Base-by-base conservation (phyloP, 2,888 invertebrate species). In the Muschampia plurimacula region DNA sequence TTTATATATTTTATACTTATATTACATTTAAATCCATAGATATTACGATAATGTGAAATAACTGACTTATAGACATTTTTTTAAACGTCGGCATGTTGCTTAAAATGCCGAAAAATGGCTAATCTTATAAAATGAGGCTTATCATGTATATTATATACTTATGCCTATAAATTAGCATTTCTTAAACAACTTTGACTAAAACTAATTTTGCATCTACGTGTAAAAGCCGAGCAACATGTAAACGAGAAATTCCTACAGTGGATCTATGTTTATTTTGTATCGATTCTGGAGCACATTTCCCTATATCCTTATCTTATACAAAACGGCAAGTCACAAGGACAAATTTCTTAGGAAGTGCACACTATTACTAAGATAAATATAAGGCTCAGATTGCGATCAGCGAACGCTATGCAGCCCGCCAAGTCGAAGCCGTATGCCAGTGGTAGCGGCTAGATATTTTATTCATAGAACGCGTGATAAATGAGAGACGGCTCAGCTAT, bases 361-460 rank as follows among this genome's bases (percentile, higher is more conserved):
- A 32, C 60, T 67, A 72, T 72, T 72, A 63, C 44, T 63, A 67
- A 72, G 62, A 72, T 72, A 72, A 63, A 67, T 67, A 67, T 41
- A 39, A 62, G 62, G 67, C 52, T 67, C 52, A 72, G 72, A 72
- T 72, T 60, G 72, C 67, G 60, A 72, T 72, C 72, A 67, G 67
- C 46, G 12, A 62, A 52, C 62, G 41, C 60, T 60, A 59, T 60
- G 60, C 52, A 32, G 52, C 52, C 66, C 15, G 59, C 36, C 55
- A 55, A 36, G 59, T 60, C 69, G 75, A 86, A 84, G 83, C 86
- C 83, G 87, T 88, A 89, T 90, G 88, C 89, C 86, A 88, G 86
- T 88, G 88, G 86, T 89, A 87, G 86, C 84, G 79, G 85, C 87
- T 87, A 86, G 88, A 93, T 91, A 91, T 92, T 91, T 92, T 92